These are phyloP conservation scores for Alexandromys fortis DNA, from an alignment of 2,113 vertebrate species.

Conservation along the genomic window DNA sequence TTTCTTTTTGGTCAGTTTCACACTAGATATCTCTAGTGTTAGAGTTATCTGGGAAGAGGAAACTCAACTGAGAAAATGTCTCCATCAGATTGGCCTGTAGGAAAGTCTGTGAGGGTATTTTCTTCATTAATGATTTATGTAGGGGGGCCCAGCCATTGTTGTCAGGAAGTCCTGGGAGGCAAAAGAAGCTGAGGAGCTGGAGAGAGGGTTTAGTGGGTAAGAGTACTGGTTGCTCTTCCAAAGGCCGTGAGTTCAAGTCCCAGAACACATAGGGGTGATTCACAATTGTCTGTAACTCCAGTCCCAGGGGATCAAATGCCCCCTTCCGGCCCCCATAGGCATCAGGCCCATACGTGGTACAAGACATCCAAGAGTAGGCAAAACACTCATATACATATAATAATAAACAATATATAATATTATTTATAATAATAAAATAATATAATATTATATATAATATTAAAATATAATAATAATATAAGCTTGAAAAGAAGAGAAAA, in stretches of 20 bases:
- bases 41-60: background rate
- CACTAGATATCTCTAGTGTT: background rate
- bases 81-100: background rate
- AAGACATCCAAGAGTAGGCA: background rate
- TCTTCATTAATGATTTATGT: background rate
- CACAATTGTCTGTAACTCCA: background rate
- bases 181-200: background rate
- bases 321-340: no score
- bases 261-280: no score
- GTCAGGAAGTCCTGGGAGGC: background rate
- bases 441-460: no score
- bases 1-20: background rate
- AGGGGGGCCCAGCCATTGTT: background rate
- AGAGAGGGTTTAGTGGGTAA: background rate
- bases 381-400: background rate
- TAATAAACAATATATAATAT: no score
- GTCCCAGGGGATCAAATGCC: background rate
- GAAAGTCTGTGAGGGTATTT: background rate
- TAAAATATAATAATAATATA: no score
- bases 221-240: background rate
- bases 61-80: background rate
- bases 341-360: background rate
- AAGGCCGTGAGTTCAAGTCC: background rate
- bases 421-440: no score
- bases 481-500: background rate